A percentile compares a stretch with the other conserved stretches of the same genome.
Conservation (phyloP, 2,888 invertebrate genomes). For the Molorchus minor region DNA sequence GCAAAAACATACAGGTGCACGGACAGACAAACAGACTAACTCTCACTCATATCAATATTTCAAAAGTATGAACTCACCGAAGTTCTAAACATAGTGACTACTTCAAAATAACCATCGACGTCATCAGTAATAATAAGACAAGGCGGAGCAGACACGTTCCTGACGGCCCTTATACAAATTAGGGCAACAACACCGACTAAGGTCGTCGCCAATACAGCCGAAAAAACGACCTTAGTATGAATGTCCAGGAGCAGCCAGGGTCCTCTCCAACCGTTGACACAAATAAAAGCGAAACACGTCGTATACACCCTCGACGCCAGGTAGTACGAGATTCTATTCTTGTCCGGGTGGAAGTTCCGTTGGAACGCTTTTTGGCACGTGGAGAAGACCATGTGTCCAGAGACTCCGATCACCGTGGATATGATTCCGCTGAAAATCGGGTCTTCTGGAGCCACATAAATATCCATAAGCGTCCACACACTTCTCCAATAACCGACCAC, state of each 20-base stretch:
- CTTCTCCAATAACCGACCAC: constrained; percentile 90
- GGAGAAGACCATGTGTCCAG: constrained; percentile 75
- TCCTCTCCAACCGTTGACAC: constrained; percentile 90
- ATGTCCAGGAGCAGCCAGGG: constrained; percentile 81
- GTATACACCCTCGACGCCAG: constrained; percentile 79
- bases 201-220: constrained; percentile 70
- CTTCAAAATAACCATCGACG: constrained; percentile 81
- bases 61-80: constrained; percentile 73
- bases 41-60: no score
- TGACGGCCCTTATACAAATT: constrained; percentile 73
- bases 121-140: constrained; percentile 80
- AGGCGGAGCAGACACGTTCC: constrained; percentile 86
- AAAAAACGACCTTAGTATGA: constrained; percentile 70
- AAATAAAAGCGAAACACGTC: constrained; percentile 77
- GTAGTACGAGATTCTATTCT: constrained; percentile 74
- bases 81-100: constrained; percentile 85
- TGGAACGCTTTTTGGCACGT: constrained; percentile 72
- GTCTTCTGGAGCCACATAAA: constrained; percentile 73
- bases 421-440: constrained; percentile 70
- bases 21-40: no score
- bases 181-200: constrained; percentile 74
- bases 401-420: constrained; percentile 76
- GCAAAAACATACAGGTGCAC: no score
- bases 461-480: constrained; percentile 82
- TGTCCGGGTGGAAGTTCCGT: constrained; percentile 72